Evolutionary conservation across 2,113 vertebrate species (phyloP).

Genomic region (Columba livia): DNA sequence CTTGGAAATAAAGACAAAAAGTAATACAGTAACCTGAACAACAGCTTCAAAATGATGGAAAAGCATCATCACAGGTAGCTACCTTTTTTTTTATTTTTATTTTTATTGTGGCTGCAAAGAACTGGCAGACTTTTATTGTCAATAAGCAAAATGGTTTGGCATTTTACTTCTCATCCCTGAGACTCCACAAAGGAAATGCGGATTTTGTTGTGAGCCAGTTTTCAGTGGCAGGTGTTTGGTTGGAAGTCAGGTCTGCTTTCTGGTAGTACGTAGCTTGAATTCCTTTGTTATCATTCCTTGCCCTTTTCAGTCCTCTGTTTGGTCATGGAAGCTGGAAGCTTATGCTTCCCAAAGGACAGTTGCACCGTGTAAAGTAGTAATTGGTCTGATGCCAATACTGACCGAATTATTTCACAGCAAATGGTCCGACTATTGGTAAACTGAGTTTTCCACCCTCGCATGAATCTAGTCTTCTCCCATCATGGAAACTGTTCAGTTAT

Average conservation of each 20-base stretch:
- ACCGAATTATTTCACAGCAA: conserved; percentile 25
- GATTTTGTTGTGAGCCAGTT: not conserved
- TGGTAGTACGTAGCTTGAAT: not conserved
- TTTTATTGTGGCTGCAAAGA: not conserved
- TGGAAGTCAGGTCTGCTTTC: not conserved
- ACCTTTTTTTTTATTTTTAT: not conserved
- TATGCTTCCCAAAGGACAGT: not conserved
- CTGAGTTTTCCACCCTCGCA: not conserved
- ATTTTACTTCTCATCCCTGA: not conserved
- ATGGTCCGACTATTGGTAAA: not conserved
- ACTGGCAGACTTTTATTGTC: not conserved
- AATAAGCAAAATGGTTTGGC: not conserved
- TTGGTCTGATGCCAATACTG: not conserved
- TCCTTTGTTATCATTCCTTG: not conserved
- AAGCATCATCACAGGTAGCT: not conserved
- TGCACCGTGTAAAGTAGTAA: not conserved
- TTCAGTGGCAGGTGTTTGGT: not conserved
- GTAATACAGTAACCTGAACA: conserved; percentile 6
- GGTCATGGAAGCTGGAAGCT: not conserved
- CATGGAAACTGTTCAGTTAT: not conserved
- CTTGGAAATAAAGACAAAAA: conserved; percentile 42
- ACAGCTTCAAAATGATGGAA: not conserved
- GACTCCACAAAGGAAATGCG: not conserved
- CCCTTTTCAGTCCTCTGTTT: not conserved
- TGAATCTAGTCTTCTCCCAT: not conserved